These are phyloP conservation scores for Macrophya alboannulata DNA, from an alignment of 2,888 invertebrate genomes.

Conservation along the genomic window DNA sequence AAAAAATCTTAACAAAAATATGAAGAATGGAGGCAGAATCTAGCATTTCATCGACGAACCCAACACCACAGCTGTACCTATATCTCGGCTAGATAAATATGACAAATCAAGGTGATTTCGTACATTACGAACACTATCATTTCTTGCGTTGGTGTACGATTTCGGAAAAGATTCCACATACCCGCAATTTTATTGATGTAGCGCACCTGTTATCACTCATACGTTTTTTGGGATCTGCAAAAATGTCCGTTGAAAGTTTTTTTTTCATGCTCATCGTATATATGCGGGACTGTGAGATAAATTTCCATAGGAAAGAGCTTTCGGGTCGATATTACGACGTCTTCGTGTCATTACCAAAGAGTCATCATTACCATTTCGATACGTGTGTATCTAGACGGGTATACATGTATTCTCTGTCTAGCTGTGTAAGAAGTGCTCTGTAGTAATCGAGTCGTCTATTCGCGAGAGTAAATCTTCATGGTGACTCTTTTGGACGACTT, in stretches of 20 bases:
- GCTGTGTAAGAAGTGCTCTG: background rate
- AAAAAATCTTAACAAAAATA: background rate
- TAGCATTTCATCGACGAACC: too few relatives aligned
- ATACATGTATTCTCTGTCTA: background rate
- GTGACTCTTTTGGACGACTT: conserved; percentile 23
- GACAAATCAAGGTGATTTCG: too few relatives aligned
- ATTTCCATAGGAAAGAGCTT: conserved; percentile 40
- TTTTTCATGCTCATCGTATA: conserved; percentile 12
- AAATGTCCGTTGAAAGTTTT: conserved; percentile 10
- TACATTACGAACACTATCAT: too few relatives aligned
- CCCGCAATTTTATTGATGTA: background rate
- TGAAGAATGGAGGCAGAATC: background rate
- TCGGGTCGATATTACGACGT: conserved; percentile 13
- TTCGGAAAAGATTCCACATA: background rate
- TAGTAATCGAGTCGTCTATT: conserved; percentile 14
- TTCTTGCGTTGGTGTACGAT: background rate
- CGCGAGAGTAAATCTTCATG: conserved; percentile 29
- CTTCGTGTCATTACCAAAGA: conserved; percentile 30
- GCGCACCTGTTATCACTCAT: background rate
- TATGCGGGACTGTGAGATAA: background rate
- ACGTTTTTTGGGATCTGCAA: background rate
- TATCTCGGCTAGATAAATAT: too few relatives aligned
- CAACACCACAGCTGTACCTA: too few relatives aligned
- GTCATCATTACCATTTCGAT: conserved; percentile 43
- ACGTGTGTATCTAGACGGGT: background rate